Evolutionary conservation across 1,140 invertebrate genomes (phyloP).

Genomic region (Diachasmimorpha longicaudata): DNA sequence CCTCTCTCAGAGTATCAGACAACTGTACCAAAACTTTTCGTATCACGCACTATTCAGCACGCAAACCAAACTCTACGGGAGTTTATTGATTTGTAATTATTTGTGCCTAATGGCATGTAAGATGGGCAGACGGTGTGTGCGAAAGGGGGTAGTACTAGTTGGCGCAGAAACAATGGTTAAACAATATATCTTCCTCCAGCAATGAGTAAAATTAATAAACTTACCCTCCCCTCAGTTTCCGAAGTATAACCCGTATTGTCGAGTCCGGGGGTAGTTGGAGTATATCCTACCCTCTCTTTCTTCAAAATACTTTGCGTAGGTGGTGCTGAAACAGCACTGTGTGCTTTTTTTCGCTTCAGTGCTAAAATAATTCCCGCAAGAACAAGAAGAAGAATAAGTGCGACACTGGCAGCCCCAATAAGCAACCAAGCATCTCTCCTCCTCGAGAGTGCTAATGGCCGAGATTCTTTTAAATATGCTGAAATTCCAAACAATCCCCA

Average conservation of each 20-base stretch:
- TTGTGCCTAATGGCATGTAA: not conserved
- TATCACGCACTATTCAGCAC: constrained; percentile 10
- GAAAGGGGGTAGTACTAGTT: not conserved
- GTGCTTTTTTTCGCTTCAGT: constrained; percentile 65
- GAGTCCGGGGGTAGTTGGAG: constrained; percentile 35
- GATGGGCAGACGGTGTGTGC: not conserved
- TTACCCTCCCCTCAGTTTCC: constrained; percentile 51
- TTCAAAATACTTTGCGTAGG: constrained; percentile 45
- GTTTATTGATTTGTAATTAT: constrained; percentile 8
- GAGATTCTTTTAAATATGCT: constrained; percentile 75
- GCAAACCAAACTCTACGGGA: not conserved
- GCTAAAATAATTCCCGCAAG: constrained; percentile 68
- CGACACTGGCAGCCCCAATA: constrained; percentile 67
- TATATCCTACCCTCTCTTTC: constrained; percentile 50
- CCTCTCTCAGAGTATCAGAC: not conserved
- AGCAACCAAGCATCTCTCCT: constrained; percentile 70
- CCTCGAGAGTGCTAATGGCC: constrained; percentile 68
- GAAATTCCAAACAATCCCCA: constrained; percentile 9
- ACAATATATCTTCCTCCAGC: not conserved
- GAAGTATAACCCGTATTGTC: constrained; percentile 55
- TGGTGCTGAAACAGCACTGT: constrained; percentile 46
- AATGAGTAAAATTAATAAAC: constrained; percentile 16
- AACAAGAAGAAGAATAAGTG: constrained; percentile 69
- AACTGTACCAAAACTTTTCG: not conserved
- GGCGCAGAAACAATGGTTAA: not conserved